phyloP scores from a whole-genome alignment of 2,113 vertebrate genomes.

The Pomatorhinus ruficollis region DNA sequence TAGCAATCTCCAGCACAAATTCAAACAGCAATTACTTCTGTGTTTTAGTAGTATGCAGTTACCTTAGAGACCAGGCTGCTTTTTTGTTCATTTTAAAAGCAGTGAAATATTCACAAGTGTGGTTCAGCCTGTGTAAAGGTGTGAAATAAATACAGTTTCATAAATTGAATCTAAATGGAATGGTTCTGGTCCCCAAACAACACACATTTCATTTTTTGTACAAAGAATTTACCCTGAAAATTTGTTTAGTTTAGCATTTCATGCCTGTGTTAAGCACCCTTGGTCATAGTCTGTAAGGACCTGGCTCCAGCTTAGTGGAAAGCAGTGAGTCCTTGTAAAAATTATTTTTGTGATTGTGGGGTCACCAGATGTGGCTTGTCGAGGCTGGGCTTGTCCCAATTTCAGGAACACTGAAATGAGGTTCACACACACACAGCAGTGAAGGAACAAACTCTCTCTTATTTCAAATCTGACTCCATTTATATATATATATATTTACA shows the following conservation, averaged over 20 bases:
- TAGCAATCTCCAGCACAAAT: neutral
- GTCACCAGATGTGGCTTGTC: too few species aligned
- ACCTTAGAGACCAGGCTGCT: neutral
- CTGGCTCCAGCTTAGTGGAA: neutral
- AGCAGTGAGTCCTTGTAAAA: neutral
- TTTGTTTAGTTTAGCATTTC: neutral
- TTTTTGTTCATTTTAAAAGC: neutral
- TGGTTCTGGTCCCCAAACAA: neutral
- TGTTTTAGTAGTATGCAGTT: constrained; percentile 10
- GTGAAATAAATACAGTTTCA: neutral
- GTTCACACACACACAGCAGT: too few species aligned
- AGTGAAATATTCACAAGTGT: neutral
- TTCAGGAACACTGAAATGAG: too few species aligned
- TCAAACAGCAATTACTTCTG: neutral
- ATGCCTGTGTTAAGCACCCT: neutral
- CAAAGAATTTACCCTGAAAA: neutral
- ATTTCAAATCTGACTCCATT: too few species aligned
- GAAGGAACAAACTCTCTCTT: too few species aligned
- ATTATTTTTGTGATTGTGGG: neutral
- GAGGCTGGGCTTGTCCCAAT: too few species aligned
- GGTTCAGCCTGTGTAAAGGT: neutral
- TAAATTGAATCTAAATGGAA: neutral
- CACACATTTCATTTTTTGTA: neutral
- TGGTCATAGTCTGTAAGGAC: neutral
- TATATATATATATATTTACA: too few species aligned